A percentile compares a stretch with the other conserved stretches of the same genome.
These are phyloP conservation scores for Vicugna pacos DNA, from an alignment of 2,113 vertebrate species.

Conservation along the genomic window DNA sequence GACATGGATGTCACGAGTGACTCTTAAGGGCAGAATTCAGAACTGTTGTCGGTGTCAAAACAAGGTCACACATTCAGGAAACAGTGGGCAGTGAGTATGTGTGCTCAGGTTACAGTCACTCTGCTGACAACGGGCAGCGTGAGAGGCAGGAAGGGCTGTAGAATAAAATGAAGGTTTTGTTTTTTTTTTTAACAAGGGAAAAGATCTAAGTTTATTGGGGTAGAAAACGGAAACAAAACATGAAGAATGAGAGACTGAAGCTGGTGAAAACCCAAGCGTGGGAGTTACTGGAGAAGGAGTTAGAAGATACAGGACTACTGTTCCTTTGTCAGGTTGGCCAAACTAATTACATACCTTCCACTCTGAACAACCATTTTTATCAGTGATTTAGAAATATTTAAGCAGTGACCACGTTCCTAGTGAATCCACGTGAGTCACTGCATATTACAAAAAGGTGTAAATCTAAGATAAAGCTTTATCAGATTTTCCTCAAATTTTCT, in stretches of 20 bases:
- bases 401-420: background rate
- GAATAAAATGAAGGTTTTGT: background rate
- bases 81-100: background rate
- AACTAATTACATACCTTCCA: accelerated
- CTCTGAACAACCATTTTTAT: background rate
- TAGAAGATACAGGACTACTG: no score
- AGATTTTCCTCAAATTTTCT: background rate
- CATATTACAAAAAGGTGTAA: background rate
- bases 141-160: background rate
- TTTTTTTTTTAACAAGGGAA: background rate
- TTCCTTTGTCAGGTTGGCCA: background rate
- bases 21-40: background rate
- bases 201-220: background rate
- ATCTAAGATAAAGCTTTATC: background rate
- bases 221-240: background rate
- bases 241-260: background rate
- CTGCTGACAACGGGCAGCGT: no score
- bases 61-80: background rate
- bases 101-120: accelerated
- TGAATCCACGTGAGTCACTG: background rate
- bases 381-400: background rate
- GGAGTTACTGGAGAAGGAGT: background rate
- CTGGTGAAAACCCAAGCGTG: background rate
- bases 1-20: accelerated
- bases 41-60: accelerated